Conservation (phyloP, 2,113 vertebrate species). For the Myotis davidii region DNA sequence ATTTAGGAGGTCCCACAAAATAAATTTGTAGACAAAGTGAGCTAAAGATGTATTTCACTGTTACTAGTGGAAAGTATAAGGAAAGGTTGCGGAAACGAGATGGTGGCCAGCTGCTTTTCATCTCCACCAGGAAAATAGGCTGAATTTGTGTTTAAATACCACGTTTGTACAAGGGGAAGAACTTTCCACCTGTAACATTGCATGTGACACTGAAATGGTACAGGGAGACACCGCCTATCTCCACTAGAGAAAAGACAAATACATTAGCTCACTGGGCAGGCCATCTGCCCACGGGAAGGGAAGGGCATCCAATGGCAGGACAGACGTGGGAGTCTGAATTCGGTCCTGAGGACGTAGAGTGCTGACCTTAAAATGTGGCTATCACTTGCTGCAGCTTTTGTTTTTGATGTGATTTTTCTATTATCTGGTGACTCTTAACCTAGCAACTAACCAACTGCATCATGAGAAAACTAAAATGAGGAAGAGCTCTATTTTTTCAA, state of each 20-base stretch:
- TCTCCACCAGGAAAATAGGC: background rate
- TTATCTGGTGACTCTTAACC: background rate
- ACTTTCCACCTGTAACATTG: background rate
- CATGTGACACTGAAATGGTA: background rate
- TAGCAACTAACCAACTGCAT: too few relatives aligned
- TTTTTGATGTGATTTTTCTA: background rate
- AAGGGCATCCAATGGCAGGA: fast-evolving
- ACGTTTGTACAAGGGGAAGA: background rate
- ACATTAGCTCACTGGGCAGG: background rate
- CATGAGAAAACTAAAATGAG: background rate
- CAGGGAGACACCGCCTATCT: background rate
- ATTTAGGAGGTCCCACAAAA: slow-evolving; percentile 35
- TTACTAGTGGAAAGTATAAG: background rate
- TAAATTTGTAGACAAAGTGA: background rate
- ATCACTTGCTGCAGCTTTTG: background rate
- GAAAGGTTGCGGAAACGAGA: background rate
- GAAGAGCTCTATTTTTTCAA: background rate
- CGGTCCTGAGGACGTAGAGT: background rate
- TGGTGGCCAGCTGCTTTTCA: background rate
- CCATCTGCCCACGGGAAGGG: background rate
- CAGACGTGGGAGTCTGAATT: background rate
- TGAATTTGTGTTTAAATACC: slow-evolving; percentile 3
- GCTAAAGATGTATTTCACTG: background rate
- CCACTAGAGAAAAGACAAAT: background rate
- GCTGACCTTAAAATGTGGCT: background rate